Base-by-base conservation (phyloP, 2,113 vertebrate species). In the Chrysemys picta region DNA sequence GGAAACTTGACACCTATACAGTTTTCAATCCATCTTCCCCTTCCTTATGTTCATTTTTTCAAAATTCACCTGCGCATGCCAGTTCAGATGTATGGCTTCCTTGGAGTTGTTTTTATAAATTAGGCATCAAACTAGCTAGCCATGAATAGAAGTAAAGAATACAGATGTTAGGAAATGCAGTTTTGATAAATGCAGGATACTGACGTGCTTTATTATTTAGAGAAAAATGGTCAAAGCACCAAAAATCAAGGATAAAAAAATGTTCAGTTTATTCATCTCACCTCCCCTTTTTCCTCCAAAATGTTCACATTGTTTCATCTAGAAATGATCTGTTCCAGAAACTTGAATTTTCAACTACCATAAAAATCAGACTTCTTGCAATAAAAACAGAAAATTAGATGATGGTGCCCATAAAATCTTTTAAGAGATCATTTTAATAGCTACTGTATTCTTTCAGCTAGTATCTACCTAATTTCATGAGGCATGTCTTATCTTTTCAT, bases 11-110 rank as follows among this genome's bases (percentile, higher is more conserved):
- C 65, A 69, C 35, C 57, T 62, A 31, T 21, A 72, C 1, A 79
- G 29, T 25, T 91, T 92, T 95, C 85, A 93, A 31, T 95, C 69
- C 81, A 76, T 82, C 95, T 91, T 90, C 4, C 35, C 38, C 14
- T 90, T 93, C 85, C 82, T 88, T 91, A 88, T 3, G 78, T 16
- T 19, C 89, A 89, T 31, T 35, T 80, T 80, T 16, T 85, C 89
- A 80, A 92, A 96, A 95, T 72, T 82, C 35, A 62, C 62, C 35
- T 21, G 8, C 54, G 76, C 27, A 85, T 85, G 50, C 42, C 10
- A 29, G 38, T 17, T 31, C 89, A 69, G 11, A 94, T 93, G 84
- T 88, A 88, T 10, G 52, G 16, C 35, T 59, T 91, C 75, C 79
- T 72, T 38, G 7, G 25, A 19, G 42, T 84, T 89, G 16, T 27